Evolutionary conservation across 2,888 invertebrate species (phyloP).

Genomic region (Drosophila formosana): DNA sequence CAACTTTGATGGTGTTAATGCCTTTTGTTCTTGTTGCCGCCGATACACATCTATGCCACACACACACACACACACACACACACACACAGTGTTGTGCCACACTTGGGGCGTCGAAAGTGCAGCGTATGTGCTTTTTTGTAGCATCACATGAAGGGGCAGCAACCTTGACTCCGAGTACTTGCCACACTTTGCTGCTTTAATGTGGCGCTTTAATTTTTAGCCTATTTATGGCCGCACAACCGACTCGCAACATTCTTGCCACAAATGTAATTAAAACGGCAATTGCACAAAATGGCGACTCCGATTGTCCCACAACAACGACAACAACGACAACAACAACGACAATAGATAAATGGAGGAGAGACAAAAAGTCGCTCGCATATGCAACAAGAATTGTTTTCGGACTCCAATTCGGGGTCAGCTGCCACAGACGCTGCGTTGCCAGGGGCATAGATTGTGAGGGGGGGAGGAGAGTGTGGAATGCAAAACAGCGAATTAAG

Average conservation of each 20-base stretch:
- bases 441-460: conserved; percentile 23
- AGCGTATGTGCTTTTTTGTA: conserved; percentile 52
- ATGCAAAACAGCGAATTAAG: not conserved
- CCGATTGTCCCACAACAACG: conserved; percentile 9
- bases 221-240: conserved; percentile 16
- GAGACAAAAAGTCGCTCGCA: conserved; percentile 45
- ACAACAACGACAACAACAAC: conserved; percentile 16
- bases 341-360: not conserved
- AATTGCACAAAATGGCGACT: conserved; percentile 41
- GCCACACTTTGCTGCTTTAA: conserved; percentile 1
- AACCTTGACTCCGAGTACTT: conserved; percentile 38
- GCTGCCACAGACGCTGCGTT: not conserved
- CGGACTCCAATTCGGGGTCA: conserved; percentile 65
- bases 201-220: conserved; percentile 35
- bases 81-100: conserved; percentile 5
- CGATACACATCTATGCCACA: conserved; percentile 60
- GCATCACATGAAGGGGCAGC: conserved; percentile 2
- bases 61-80: conserved; percentile 17
- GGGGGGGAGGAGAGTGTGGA: not conserved
- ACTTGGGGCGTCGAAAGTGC: conserved; percentile 63
- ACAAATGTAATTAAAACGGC: conserved; percentile 69
- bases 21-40: conserved; percentile 52
- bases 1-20: conserved; percentile 80
- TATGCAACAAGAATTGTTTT: conserved; percentile 64
- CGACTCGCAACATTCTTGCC: conserved; percentile 28